Evolutionary conservation across 2,113 vertebrate species (phyloP), one percentile per base, ranked within the genome.

Genomic region (Sinocyclocheilus grahami): DNA sequence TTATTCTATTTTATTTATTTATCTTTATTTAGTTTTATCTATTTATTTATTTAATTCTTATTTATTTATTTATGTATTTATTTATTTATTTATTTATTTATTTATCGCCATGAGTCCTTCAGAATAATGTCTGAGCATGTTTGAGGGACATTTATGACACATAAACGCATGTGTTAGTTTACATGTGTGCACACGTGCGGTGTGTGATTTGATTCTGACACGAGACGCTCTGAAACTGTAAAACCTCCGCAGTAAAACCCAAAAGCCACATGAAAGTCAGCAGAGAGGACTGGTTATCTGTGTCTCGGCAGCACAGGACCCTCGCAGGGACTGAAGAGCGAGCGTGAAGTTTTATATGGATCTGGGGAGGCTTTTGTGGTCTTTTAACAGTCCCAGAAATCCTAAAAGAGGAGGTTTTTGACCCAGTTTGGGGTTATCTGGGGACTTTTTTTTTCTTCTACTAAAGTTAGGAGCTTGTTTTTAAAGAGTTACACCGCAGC

Each of bases 331-430:
- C 10, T n/a, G 86, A 14, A 20, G 58, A 30, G 33, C 18, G 18
- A 22, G 58, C 20, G 1, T 18, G 4, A 6, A 55, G 16, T 55
- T 78, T 81, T 77, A 69, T 48, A 51, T 18, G 27, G 37, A 77
- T 69, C 75, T 74, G 33, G 3, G 18, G 6, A 83, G 81, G 89
- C 67, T 72, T 78, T 75, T 77, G 84, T 82, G 55, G 69, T 18
- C 33, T 86, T 82, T 86, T 86, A 69, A 89, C 67, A 62, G 53
- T 63, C 60, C 46, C 65, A 10, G 33, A 84, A 85, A 87, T 75
- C 86, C 24, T 24, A 33, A 75, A 83, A 65, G 24, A 14, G 24
- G 63, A 53, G 82, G 71, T 13, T 81, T 86, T 77, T 65, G 48
- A 82, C 22, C 48, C n/a, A 84, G 37, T 22, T 84, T 71, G 10